A percentile compares a stretch with the other conserved stretches of the same genome.
Evolutionary conservation across 2,113 vertebrate species (phyloP).

Genomic region (Gobius niger): DNA sequence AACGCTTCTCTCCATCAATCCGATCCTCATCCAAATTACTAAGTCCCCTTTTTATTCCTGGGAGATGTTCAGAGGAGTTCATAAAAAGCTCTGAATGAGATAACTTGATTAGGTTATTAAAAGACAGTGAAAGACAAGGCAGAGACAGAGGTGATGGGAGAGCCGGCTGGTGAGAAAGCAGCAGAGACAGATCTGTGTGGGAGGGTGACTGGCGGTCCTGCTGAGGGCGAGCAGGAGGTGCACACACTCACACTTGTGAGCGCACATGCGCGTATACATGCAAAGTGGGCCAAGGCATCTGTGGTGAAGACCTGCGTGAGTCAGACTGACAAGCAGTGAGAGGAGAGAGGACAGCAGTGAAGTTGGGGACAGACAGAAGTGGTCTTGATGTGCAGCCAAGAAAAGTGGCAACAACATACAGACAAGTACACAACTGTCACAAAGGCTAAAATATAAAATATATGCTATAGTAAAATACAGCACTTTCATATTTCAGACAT

Average conservation of each 20-base stretch:
- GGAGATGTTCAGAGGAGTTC: constrained; percentile 6
- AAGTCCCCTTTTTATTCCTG: constrained; percentile 45
- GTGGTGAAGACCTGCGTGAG: constrained; percentile 58
- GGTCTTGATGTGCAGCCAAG: constrained; percentile 68
- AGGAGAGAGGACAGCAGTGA: constrained; percentile 34
- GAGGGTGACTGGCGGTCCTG: constrained; percentile 63
- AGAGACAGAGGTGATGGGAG: constrained; percentile 9
- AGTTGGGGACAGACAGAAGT: constrained; percentile 33
- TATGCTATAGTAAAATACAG: not conserved
- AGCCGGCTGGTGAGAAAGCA: constrained; percentile 30
- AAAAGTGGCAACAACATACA: constrained; percentile 41
- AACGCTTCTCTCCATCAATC: constrained; percentile 33
- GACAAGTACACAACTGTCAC: constrained; percentile 29
- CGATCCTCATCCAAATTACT: constrained; percentile 28
- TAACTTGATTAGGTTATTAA: constrained; percentile 38
- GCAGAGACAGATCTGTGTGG: constrained; percentile 46
- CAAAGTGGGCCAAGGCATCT: constrained; percentile 59
- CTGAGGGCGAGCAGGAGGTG: constrained; percentile 58
- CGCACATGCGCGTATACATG: constrained; percentile 24
- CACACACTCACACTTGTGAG: constrained; percentile 21
- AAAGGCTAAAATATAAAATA: not conserved
- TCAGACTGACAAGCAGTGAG: constrained; percentile 51
- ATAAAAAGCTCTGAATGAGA: constrained; percentile 11
- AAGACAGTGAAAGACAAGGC: constrained; percentile 3
- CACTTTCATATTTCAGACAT: no score